Base-by-base conservation (phyloP, 2,113 vertebrate species). In the Pipra filicauda region DNA sequence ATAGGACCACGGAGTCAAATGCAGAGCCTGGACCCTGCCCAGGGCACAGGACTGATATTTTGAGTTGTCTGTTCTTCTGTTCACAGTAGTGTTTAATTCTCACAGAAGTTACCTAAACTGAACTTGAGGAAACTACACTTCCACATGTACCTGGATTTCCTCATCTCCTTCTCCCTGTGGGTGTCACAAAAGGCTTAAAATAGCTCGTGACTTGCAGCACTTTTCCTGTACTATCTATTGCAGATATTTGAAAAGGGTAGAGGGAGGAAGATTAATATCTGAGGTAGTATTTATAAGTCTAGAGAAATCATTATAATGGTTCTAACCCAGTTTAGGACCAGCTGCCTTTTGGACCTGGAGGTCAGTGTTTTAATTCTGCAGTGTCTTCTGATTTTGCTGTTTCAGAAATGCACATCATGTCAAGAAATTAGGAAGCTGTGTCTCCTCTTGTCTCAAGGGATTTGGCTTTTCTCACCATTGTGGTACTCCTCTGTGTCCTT, bases 171-270 rank as follows among this genome's bases (percentile, higher is more conserved):
- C 51, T 90, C 91, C 19, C 35, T 4, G 33, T 88, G 67, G 75
- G 93, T 83, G 85, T 94, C 78, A 93, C 43, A 66, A 74, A 88
- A 79, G 55, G 9, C 79, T 93, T 77, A 88, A 88, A 95, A 95
- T 80, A 88, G 59, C 44, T 48, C 31, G 30, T 59, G 75, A 85
- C 74, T 74, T 48, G 74, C 1, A 1, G 67, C 30, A 74, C 41
- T 90, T 88, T 75, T 83, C 24, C 39, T 67, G 51, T 58, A 54
- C 39, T 92, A 61, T 46, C 22, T 81, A 35, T 27, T 73, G 70
- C 71, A 95, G 59, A 65, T 64, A 79, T 83, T 41, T 88, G 51
- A 67, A 86, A 91, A 74, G 28, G 27, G 27, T 73, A 55, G 64
- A 48, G 39, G 33, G 61, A 92, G 51, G 30, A 49, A 76, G 28